Evolutionary conservation across 2,797 vertebrate genomes (phyloP).

Genomic region (Anolis apletophallus): DNA sequence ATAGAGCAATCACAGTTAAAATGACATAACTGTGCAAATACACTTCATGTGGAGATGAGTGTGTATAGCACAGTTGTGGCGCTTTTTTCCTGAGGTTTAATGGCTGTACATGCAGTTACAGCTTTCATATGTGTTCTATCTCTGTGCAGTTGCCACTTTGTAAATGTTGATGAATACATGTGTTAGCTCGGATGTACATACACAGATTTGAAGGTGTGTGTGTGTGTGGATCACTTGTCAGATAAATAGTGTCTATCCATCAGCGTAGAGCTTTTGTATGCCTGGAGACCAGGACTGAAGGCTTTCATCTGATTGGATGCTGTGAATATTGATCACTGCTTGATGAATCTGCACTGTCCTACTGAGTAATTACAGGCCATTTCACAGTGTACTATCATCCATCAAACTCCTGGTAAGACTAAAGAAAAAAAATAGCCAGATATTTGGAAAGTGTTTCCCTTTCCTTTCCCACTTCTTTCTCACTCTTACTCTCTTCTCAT

Average conservation of each 20-base stretch:
- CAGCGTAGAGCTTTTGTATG: not conserved
- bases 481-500: not conserved
- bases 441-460: not conserved
- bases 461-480: not conserved
- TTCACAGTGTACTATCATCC: slow-evolving; percentile 39
- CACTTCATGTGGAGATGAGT: not conserved
- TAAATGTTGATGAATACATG: not conserved
- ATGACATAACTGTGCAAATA: too few species aligned
- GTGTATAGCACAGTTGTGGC: too few species aligned
- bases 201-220: not conserved
- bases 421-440: not conserved
- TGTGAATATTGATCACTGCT: slow-evolving; percentile 49
- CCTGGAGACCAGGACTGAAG: not conserved
- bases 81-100: not conserved
- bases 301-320: slow-evolving; percentile 35
- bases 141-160: not conserved
- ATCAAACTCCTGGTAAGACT: slow-evolving; percentile 31
- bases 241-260: not conserved
- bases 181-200: not conserved
- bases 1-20: too few species aligned
- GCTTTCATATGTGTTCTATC: not conserved
- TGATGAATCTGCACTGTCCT: slow-evolving; percentile 44
- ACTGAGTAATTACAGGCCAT: slow-evolving; percentile 50
- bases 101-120: not conserved
- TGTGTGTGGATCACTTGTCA: not conserved